A percentile compares a stretch with the other conserved stretches of the same genome.
Conservation (phyloP, 2,113 vertebrate species). For the Oenanthe oenanthe region DNA sequence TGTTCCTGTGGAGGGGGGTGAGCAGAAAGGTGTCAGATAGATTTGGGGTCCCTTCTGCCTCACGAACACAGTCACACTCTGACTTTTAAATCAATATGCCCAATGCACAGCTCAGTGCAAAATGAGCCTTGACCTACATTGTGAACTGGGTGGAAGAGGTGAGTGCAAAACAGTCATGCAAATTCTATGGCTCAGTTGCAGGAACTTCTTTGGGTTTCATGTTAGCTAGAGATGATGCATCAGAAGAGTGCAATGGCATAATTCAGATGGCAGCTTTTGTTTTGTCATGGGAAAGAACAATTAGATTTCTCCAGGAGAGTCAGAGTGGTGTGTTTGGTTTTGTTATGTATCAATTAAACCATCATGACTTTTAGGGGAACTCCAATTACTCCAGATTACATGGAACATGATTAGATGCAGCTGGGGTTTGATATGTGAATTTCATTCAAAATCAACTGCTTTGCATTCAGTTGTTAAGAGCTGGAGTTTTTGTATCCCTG, state of each 20-base stretch:
- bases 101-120: not conserved
- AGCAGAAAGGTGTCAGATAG: not conserved
- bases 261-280: not conserved
- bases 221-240: not conserved
- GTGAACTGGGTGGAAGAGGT: not conserved
- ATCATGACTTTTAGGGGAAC: not conserved
- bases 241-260: not conserved
- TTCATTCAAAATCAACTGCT: not conserved
- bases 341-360: not conserved
- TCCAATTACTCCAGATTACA: not conserved
- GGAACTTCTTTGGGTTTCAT: not conserved
- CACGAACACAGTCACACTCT: not conserved
- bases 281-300: not conserved
- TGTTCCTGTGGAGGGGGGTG: not conserved
- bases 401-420: not conserved
- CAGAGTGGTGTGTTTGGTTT: not conserved
- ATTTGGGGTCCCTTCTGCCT: not conserved
- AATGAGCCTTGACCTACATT: not conserved
- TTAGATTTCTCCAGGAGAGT: not conserved
- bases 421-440: not conserved
- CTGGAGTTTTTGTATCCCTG: not conserved
- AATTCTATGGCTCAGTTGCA: slow-evolving; percentile 1
- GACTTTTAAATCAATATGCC: not conserved
- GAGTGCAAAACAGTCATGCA: not conserved
- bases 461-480: not conserved